Conservation (phyloP, 2,113 vertebrate species). For the Microcebus tavaratra region DNA sequence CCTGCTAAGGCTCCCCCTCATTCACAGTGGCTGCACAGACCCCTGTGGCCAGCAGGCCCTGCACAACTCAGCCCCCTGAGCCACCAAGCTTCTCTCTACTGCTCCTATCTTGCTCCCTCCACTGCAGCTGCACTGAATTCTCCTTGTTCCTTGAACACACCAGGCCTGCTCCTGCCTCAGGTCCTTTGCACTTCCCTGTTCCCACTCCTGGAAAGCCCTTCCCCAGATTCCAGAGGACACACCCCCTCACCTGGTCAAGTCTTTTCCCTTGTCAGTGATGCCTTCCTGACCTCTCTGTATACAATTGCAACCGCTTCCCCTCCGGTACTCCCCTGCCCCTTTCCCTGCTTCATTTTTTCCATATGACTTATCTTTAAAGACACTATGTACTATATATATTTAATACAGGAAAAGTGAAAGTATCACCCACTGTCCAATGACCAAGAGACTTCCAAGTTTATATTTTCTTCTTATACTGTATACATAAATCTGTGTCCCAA, state of each 20-base stretch:
- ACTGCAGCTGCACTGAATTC: no score
- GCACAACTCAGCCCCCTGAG: no score
- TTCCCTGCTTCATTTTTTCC: not conserved
- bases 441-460: not conserved
- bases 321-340: not conserved
- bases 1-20: not conserved
- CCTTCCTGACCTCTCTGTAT: not conserved
- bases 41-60: not conserved
- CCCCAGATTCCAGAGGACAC: no score
- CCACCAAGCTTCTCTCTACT: not conserved
- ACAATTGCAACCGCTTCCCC: not conserved
- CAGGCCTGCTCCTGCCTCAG: not conserved
- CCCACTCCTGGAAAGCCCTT: not conserved
- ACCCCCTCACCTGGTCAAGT: not conserved
- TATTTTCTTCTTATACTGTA: not conserved
- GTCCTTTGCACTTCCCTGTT: not conserved
- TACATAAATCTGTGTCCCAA: not conserved
- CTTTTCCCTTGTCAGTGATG: not conserved
- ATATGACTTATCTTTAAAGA: not conserved
- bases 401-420: not conserved
- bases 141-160: not conserved
- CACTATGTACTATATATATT: not conserved
- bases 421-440: not conserved
- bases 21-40: not conserved
- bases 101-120: not conserved